Percentiles rank a stretch among this genome's conserved stretches.
phyloP scores from a whole-genome alignment of 2,888 invertebrate species.

The Tachina grossa region DNA sequence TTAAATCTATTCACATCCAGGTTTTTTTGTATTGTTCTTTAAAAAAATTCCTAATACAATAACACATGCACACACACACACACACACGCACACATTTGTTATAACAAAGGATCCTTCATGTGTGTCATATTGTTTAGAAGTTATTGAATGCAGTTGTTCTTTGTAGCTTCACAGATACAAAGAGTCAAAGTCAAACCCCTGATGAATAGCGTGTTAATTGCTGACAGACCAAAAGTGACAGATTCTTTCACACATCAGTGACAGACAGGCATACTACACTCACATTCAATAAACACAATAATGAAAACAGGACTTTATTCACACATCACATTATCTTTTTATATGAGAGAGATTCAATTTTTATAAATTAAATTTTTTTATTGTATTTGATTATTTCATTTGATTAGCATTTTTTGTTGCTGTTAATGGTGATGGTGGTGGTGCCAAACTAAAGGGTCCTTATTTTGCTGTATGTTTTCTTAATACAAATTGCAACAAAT shows the following conservation, averaged over 20 bases:
- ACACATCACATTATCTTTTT: conserved; percentile 39
- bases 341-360: conserved; percentile 31
- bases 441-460: conserved; percentile 46
- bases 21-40: conserved; percentile 25
- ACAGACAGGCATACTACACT: conserved; percentile 13
- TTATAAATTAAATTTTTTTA: not conserved
- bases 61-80: not conserved
- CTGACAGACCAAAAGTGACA: conserved; percentile 78
- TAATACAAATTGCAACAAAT: conserved; percentile 73
- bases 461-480: conserved; percentile 42
- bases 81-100: not conserved
- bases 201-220: conserved; percentile 83
- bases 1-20: conserved; percentile 34
- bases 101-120: conserved; percentile 55
- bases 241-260: conserved; percentile 63
- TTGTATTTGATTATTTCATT: conserved; percentile 60
- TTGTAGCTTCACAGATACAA: conserved; percentile 41
- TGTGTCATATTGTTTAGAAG: conserved; percentile 60
- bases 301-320: conserved; percentile 67
- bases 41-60: not conserved
- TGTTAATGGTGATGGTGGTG: conserved; percentile 10
- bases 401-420: conserved; percentile 48
- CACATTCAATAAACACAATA: conserved; percentile 16
- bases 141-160: conserved; percentile 39
- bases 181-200: conserved; percentile 74